These are phyloP conservation scores for Diarsia rubi DNA, from an alignment of 2,888 invertebrate species.

Conservation along the genomic window DNA sequence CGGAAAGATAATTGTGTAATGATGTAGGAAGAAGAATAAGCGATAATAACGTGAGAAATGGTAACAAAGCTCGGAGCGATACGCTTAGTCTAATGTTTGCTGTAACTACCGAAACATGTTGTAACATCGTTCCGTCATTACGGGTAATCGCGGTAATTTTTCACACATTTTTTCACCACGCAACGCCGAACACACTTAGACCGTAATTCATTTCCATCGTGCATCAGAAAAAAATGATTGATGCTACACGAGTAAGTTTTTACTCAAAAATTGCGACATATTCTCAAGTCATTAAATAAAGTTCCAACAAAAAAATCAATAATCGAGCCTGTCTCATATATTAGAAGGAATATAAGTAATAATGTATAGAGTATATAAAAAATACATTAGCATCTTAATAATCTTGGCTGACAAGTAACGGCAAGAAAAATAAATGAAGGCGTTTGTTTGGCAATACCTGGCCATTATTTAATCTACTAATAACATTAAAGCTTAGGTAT, in stretches of 20 bases:
- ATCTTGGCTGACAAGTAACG: conserved; percentile 54
- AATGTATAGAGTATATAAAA: conserved; percentile 60
- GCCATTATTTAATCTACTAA: conserved; percentile 57
- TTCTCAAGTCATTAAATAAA: conserved; percentile 78
- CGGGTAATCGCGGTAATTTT: conserved; percentile 85
- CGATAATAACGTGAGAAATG: conserved; percentile 70
- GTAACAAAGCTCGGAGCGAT: conserved; percentile 74
- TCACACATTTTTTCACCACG: conserved; percentile 87
- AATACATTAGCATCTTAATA: conserved; percentile 67
- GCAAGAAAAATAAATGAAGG: conserved; percentile 61
- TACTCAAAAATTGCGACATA: conserved; percentile 79
- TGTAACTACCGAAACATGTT: conserved; percentile 78
- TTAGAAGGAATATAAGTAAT: conserved; percentile 59
- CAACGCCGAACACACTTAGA: conserved; percentile 80
- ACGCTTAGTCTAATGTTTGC: conserved; percentile 75
- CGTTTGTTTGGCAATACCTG: conserved; percentile 57
- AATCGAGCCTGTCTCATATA: conserved; percentile 69
- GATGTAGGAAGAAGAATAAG: conserved; percentile 67
- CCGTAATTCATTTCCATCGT: conserved; percentile 83
- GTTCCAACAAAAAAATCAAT: conserved; percentile 75
- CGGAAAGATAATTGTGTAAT: conserved; percentile 60
- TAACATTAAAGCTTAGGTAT: conserved; percentile 53
- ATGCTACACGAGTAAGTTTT: conserved; percentile 80
- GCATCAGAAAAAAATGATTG: conserved; percentile 86
- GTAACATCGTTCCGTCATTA: conserved; percentile 81